Evolutionary conservation across 2,113 vertebrate species (phyloP), one percentile per base, ranked within the genome.

Genomic region (Grus americana): DNA sequence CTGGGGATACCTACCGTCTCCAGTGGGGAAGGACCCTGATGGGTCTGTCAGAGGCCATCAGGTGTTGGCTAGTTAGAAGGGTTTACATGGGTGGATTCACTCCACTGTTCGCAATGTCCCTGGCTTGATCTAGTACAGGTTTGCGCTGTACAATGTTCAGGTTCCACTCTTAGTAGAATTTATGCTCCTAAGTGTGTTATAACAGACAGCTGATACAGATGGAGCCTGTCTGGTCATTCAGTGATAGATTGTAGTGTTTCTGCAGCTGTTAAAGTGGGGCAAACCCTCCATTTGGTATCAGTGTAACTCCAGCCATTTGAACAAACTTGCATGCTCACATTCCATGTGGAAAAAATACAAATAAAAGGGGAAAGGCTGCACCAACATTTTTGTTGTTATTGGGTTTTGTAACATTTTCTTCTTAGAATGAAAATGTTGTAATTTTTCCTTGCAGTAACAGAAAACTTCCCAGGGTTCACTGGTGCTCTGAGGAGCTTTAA

Each of bases 91-190:
- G 86, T 90, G 92, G 38, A 93, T 92, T 96, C 92, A 36, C 85
- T 87, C 79, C 36, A 30, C 85, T 62, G 4, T 73, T 79, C 65
- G 73, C 96, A 98, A 98, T 98, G 97, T 98, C 98, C 97, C 92
- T 97, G 97, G 98, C 97, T 96, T 96, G 97, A 97, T 98, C 95
- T 80, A 68, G 54, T 63, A 93, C 94, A 95, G 96, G 97, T 96
- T 97, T 97, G 86, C 47, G 7, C 42, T 95, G 96, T 98, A 92
- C 96, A 95, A 97, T 98, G 95, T 98, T 90, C 98, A 96, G 97
- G 97, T 98, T 54, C 93, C 95, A 27, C 84, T 81, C 65, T 16
- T 7, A 6, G 50, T 21, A 46, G 61, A 62, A 29, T 18, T 76
- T 49, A 32, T 13, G 15, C 15, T 65, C 27, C 10, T n/a, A 5